A percentile compares a stretch with the other conserved stretches of the same genome.
These are phyloP conservation scores for Eulithis prunata DNA, from an alignment of 2,888 invertebrate genomes.

Conservation along the genomic window DNA sequence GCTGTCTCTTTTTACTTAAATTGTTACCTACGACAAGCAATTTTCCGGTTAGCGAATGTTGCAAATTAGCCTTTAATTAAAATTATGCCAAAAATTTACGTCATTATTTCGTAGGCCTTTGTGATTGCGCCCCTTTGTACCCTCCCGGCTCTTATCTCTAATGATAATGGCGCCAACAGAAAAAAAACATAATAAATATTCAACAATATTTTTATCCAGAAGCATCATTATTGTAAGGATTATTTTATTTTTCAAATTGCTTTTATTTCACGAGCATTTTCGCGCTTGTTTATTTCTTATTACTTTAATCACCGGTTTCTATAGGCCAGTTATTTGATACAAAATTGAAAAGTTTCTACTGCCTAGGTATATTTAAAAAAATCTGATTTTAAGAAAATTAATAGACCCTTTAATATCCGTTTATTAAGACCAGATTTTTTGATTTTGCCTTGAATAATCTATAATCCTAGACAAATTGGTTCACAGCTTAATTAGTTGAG, in stretches of 20 bases:
- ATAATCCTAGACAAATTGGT: too few species aligned
- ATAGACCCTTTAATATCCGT: too few species aligned
- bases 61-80: conserved; percentile 78
- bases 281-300: conserved; percentile 27
- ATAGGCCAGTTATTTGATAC: conserved; percentile 15
- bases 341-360: conserved; percentile 6
- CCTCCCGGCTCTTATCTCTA: conserved; percentile 60
- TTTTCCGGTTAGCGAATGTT: conserved; percentile 66
- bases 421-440: too few species aligned
- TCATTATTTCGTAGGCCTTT: conserved; percentile 70
- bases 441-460: too few species aligned
- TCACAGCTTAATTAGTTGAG: too few species aligned
- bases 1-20: conserved; percentile 48
- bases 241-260: conserved; percentile 39
- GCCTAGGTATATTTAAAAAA: not conserved
- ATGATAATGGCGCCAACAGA: conserved; percentile 54
- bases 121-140: conserved; percentile 67
- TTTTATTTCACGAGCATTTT: conserved; percentile 25
- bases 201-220: conserved; percentile 52
- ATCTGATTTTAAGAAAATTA: not conserved
- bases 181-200: conserved; percentile 59
- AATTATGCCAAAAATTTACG: conserved; percentile 71
- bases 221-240: conserved; percentile 38
- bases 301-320: conserved; percentile 20
- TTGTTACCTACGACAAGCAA: conserved; percentile 55